phyloP scores from a whole-genome alignment of 2,113 vertebrate genomes.

The Notarius lentiginosus region DNA sequence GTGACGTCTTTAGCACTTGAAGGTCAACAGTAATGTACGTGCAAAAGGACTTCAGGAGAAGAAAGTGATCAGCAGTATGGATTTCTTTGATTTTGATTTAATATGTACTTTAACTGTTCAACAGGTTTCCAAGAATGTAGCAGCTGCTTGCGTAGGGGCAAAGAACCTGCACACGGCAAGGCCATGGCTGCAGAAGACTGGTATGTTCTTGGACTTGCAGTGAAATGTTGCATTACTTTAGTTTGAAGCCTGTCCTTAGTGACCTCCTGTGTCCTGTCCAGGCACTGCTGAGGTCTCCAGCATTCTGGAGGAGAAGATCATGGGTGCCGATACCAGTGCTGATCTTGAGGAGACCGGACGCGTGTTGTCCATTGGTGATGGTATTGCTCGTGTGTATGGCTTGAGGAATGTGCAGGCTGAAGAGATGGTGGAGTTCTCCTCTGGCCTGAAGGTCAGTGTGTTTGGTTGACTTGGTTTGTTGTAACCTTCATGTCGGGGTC shows the following conservation, averaged over 20 bases:
- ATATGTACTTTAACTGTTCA: background rate
- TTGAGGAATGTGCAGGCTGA: slow-evolving; percentile 97
- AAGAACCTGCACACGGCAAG: slow-evolving; percentile 87
- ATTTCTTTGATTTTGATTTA: background rate
- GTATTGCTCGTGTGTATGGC: slow-evolving; percentile 95
- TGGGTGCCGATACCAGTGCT: slow-evolving; percentile 88
- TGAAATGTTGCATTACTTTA: slow-evolving; percentile 7
- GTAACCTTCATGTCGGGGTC: background rate
- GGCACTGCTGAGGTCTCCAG: slow-evolving; percentile 96
- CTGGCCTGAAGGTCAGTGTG: slow-evolving; percentile 85
- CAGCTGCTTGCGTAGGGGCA: slow-evolving; percentile 84
- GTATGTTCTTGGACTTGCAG: slow-evolving; percentile 65
- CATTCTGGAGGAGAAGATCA: slow-evolving; percentile 93
- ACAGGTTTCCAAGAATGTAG: slow-evolving; percentile 86
- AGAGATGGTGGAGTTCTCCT: slow-evolving; percentile 99
- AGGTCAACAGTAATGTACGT: slow-evolving; percentile 33
- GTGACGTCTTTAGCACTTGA: slow-evolving; percentile 13
- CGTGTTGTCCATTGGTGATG: slow-evolving; percentile 95
- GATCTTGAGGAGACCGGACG: slow-evolving; percentile 95
- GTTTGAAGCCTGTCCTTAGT: background rate
- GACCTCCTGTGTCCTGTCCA: slow-evolving; percentile 50
- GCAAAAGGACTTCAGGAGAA: too few species aligned
- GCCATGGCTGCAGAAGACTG: slow-evolving; percentile 84
- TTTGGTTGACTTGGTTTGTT: background rate
- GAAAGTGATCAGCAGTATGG: background rate